These are phyloP conservation scores for Eretmodus cyanostictus DNA, from an alignment of 2,113 vertebrate species.

Conservation along the genomic window DNA sequence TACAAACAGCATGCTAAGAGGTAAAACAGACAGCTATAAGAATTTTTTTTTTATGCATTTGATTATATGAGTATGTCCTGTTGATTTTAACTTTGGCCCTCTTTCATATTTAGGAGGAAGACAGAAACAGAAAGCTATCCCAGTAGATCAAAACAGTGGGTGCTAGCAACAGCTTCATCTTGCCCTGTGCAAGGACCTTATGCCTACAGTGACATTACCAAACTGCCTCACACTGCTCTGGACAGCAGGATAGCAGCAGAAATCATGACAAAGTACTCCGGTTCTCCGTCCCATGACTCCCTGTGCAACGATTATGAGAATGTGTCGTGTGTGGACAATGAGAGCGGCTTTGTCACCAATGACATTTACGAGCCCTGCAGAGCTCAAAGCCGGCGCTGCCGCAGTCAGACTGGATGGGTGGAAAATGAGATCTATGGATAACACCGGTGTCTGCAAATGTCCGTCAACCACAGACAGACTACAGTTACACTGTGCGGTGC, in stretches of 20 bases:
- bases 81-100: not conserved
- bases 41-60: not conserved
- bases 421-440: slow-evolving; percentile 97
- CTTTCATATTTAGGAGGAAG: slow-evolving; percentile 66
- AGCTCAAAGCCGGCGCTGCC: slow-evolving; percentile 46
- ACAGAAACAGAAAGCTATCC: slow-evolving; percentile 45
- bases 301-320: slow-evolving; percentile 74
- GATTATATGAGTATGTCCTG: not conserved
- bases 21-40: not conserved
- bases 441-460: not conserved
- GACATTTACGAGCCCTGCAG: slow-evolving; percentile 86
- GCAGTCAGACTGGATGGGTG: slow-evolving; percentile 80
- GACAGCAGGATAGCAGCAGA: slow-evolving; percentile 45
- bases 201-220: slow-evolving; percentile 70
- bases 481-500: not conserved
- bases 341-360: slow-evolving; percentile 88
- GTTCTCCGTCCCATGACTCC: slow-evolving; percentile 25
- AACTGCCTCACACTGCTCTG: slow-evolving; percentile 71
- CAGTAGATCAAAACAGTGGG: slow-evolving; percentile 68
- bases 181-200: slow-evolving; percentile 73
- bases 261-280: slow-evolving; percentile 68
- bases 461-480: not conserved
- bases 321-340: slow-evolving; percentile 45
- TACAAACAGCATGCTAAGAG: slow-evolving; percentile 69
- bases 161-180: slow-evolving; percentile 27